These are phyloP conservation scores for Lacerta viridis DNA, from an alignment of 2,797 vertebrate species.

Conservation along the genomic window DNA sequence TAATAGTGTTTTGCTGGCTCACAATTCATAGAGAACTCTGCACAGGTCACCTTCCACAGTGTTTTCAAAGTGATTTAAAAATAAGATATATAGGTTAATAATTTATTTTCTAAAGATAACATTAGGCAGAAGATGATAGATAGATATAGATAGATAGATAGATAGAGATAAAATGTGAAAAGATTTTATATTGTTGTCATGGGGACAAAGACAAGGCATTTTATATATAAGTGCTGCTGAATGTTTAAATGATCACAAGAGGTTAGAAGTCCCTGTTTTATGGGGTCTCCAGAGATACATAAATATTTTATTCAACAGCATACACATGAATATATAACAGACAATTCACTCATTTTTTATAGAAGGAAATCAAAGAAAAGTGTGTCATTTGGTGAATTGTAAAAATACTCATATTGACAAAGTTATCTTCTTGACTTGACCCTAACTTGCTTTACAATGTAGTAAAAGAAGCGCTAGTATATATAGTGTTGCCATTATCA, in stretches of 20 bases:
- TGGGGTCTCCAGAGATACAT: neutral
- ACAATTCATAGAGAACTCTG: neutral
- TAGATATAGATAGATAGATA: neutral
- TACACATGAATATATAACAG: neutral
- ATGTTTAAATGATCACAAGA: neutral
- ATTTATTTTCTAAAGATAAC: conserved; percentile 7
- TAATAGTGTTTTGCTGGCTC: neutral
- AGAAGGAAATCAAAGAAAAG: conserved; percentile 21
- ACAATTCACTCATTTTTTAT: neutral
- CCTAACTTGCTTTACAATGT: conserved; percentile 29
- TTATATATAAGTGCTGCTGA: neutral
- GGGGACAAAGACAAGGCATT: neutral
- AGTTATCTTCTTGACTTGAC: neutral
- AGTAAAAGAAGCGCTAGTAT: conserved; percentile 37
- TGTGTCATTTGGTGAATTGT: conserved; percentile 20
- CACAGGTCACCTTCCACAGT: neutral
- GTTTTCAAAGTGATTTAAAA: neutral
- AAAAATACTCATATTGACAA: neutral
- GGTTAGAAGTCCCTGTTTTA: neutral
- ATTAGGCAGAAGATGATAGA: neutral
- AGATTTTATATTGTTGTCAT: neutral
- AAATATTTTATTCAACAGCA: neutral
- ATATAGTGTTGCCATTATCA: neutral
- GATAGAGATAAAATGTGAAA: neutral
- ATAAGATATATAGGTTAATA: conserved; percentile 9